Base-by-base conservation (phyloP, 2,888 invertebrate species). In the Heliconius cydno region DNA sequence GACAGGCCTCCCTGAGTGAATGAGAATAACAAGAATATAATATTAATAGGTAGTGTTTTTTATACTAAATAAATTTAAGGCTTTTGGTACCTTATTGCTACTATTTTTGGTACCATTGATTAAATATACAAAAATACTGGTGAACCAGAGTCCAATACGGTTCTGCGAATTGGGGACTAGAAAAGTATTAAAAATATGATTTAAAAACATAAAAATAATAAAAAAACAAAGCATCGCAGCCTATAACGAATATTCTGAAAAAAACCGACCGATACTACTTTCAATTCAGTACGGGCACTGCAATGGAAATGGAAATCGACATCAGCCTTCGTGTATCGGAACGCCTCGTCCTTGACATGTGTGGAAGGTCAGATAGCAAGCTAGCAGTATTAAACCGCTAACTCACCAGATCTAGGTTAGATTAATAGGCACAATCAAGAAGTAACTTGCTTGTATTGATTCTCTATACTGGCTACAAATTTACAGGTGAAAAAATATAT, bases 1-100 rank as follows among this genome's bases (percentile, higher is more conserved):
- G 97, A 89, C 98, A 98, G 76, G 97, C 95, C 87, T 97, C 97
- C 93, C 98, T 98, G 88, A 34, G 52, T 94, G 73, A 85, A 82
- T 13, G 22, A 83, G 65, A 22, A 68, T n/a, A 41, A 34, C n/a
- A 12, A 38, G 38, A 38, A n/a, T 15, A 68, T 34, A 4, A 13
- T 34, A 22, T 34, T 28, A 34, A 60, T n/a, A n/a, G n/a, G n/a
- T n/a, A 12, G n/a, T 52, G 19, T 22, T 52, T 52, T 52, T 22
- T 12, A 34, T 34, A 34, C 34, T 34, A 34, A 34, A 34, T 34
- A 34, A 34, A 34, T 34, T 34, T 34, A 34, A 34, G 34, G 34
- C 30, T 3, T 46, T 41, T 13, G 13, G 13, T 13, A 41, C 41
- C 3, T 12, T 41, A 41, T n/a, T n/a, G n/a, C n/a, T n/a, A n/a